Evolutionary conservation across 2,113 vertebrate species (phyloP).

Genomic region (Collichthys lucidus): DNA sequence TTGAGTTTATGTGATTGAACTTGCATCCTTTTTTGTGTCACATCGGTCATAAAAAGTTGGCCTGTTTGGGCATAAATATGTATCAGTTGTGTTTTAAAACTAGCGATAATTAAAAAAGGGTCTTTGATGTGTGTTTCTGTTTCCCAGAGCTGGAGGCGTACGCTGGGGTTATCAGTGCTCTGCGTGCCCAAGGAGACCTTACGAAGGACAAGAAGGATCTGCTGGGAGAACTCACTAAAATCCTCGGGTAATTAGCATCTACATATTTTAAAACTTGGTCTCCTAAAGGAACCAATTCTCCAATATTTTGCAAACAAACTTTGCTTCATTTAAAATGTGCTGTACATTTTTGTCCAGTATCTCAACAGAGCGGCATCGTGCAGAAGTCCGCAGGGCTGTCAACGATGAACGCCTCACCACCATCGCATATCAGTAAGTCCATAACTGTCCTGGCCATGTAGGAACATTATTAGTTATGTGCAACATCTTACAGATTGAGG

Average conservation of each 20-base stretch:
- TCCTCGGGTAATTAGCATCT: slow-evolving; percentile 88
- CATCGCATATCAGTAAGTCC: slow-evolving; percentile 96
- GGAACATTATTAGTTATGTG: background rate
- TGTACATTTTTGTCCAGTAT: slow-evolving; percentile 83
- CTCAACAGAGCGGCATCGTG: slow-evolving; percentile 97
- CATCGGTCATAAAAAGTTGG: background rate
- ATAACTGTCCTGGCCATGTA: background rate
- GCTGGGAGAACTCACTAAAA: slow-evolving; percentile 96
- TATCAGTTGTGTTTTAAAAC: background rate
- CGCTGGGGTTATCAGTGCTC: slow-evolving; percentile 97
- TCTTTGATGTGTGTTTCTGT: slow-evolving; percentile 36
- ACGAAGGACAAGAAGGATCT: slow-evolving; percentile 98
- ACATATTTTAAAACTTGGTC: background rate
- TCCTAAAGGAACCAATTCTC: fast-evolving
- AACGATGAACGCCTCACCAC: slow-evolving; percentile 98
- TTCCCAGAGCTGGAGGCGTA: slow-evolving; percentile 96
- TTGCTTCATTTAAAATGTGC: background rate
- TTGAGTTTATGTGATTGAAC: background rate
- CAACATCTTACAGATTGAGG: background rate
- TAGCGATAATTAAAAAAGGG: background rate
- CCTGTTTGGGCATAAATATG: background rate
- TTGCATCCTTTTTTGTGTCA: background rate
- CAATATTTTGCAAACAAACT: background rate
- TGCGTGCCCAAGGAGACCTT: slow-evolving; percentile 97
- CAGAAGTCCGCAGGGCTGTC: slow-evolving; percentile 97